These are phyloP conservation scores for Coelopa frigida DNA, from an alignment of 1,140 invertebrate species.

Conservation along the genomic window DNA sequence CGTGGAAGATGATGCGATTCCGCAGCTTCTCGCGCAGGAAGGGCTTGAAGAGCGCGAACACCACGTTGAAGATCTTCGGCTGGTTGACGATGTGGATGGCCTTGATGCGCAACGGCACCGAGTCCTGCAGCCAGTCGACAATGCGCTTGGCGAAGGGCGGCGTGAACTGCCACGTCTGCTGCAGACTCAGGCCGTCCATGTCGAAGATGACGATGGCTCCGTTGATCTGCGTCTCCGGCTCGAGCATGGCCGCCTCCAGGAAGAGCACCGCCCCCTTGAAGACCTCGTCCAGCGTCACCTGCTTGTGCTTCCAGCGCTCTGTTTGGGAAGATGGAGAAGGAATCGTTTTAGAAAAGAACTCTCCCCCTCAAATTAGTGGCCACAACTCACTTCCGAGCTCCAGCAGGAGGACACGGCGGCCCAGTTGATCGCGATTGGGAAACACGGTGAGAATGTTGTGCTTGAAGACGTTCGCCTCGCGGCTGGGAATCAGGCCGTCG, in stretches of 20 bases:
- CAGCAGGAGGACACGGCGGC: conserved; percentile 64
- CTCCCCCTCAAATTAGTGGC: not conserved
- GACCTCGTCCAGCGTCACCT: conserved; percentile 69
- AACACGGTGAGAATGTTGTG: conserved; percentile 70
- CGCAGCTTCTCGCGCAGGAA: conserved; percentile 72
- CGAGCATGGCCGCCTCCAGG: conserved; percentile 70
- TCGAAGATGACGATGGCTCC: conserved; percentile 75
- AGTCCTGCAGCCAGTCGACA: conserved; percentile 72
- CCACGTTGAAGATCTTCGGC: conserved; percentile 79
- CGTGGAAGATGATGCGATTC: conserved; percentile 73
- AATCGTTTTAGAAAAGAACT: conserved; percentile 6
- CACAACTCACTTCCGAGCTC: conserved; percentile 67
- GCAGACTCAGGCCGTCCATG: conserved; percentile 71
- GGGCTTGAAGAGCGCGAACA: conserved; percentile 80
- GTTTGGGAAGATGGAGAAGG: conserved; percentile 20
- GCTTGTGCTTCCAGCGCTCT: conserved; percentile 79
- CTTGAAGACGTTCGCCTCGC: conserved; percentile 67
- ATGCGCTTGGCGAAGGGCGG: conserved; percentile 74
- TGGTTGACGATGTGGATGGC: conserved; percentile 83
- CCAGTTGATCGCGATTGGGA: conserved; percentile 65
- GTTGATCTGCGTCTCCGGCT: conserved; percentile 66
- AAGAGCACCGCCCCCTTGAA: conserved; percentile 75
- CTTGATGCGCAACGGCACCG: conserved; percentile 73
- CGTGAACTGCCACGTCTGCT: conserved; percentile 76
- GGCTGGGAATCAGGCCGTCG: conserved; percentile 59